Base-by-base conservation (phyloP, 2,113 vertebrate genomes). In the Indicator indicator region DNA sequence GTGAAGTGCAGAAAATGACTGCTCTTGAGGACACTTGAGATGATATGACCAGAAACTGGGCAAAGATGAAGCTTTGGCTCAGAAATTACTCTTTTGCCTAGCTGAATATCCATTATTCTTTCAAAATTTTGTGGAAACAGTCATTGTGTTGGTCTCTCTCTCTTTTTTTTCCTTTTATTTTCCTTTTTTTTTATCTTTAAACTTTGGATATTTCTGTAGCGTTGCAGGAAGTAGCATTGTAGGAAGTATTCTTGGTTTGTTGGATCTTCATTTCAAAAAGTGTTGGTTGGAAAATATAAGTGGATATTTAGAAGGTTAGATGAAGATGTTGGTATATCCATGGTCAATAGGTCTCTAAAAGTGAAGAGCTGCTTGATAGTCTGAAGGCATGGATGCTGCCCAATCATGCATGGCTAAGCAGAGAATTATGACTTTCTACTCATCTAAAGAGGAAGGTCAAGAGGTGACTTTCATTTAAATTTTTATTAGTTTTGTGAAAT, bases 371-470 rank as follows among this genome's bases (percentile, higher is more conserved):
- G 21, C 44, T 40, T 63, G 32, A 13, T 16, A 48, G 30, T 44
- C 36, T 60, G 30, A 64, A 69, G 33, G 33, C 5, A 15, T 5
- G 10, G 9, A 7, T 59, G 30, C 19, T 60, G 28, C 74, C 62
- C 0, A 3, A 28, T n/a, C 1, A 1, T 14, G 33, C 1, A 3
- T 33, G 32, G 23, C 11, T 48, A 56, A 76, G 33, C 12, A 54
- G 55, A 60, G 62, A 83, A 62, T 58, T 33, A 65, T 14, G 33
- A 5, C 17, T 76, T 72, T 88, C 18, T n/a, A 23, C 7, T 54
- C 27, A 26, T 72, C 15, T 74, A 30, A 71, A 42, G 11, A 2
- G 8, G 3, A 55, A 16, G 0, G 3, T 52, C n/a, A 84, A 65
- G 27, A 40, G 6, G 38, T 65, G 33, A 56, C 56, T 68, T 65